These are phyloP conservation scores for Scarus forsteni DNA, from an alignment of 2,797 vertebrate species.

Conservation along the genomic window DNA sequence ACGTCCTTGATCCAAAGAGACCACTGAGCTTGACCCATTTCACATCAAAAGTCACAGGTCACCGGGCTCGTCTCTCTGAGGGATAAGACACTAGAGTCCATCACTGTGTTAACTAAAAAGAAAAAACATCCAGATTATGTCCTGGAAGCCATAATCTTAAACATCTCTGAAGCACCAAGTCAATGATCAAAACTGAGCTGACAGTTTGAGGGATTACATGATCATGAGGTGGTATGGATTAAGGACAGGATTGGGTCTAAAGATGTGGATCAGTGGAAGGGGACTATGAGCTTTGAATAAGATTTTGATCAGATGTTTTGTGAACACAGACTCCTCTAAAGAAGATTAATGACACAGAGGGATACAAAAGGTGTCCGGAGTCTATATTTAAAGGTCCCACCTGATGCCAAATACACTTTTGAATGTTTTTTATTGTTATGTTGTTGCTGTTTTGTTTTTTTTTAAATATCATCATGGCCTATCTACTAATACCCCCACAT, in stretches of 20 bases:
- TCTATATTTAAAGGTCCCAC: too few relatives aligned
- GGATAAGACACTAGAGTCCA: slow-evolving; percentile 42
- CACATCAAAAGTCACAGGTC: slow-evolving; percentile 70
- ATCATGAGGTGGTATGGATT: slow-evolving; percentile 79
- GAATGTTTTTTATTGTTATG: too few relatives aligned
- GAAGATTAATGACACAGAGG: too few relatives aligned
- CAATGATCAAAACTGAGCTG: slow-evolving; percentile 55
- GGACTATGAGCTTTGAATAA: slow-evolving; percentile 37
- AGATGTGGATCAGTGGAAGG: slow-evolving; percentile 51
- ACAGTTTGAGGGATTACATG: slow-evolving; percentile 72
- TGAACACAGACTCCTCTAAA: background rate
- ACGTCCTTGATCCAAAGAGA: slow-evolving; percentile 51
- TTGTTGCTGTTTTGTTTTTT: too few relatives aligned
- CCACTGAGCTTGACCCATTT: slow-evolving; percentile 62
- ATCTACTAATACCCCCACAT: too few relatives aligned
- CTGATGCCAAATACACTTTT: too few relatives aligned
- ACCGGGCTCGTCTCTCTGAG: slow-evolving; percentile 40
- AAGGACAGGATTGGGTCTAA: slow-evolving; percentile 41
- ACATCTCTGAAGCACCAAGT: slow-evolving; percentile 57
- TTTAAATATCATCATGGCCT: too few relatives aligned
- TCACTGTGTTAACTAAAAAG: slow-evolving; percentile 27
- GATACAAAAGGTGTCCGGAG: too few relatives aligned
- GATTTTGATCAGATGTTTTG: slow-evolving; percentile 32
- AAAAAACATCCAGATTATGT: slow-evolving; percentile 49
- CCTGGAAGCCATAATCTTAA: slow-evolving; percentile 46